phyloP scores from a whole-genome alignment of 2,797 vertebrate genomes.

The Crypturellus tataupa region DNA sequence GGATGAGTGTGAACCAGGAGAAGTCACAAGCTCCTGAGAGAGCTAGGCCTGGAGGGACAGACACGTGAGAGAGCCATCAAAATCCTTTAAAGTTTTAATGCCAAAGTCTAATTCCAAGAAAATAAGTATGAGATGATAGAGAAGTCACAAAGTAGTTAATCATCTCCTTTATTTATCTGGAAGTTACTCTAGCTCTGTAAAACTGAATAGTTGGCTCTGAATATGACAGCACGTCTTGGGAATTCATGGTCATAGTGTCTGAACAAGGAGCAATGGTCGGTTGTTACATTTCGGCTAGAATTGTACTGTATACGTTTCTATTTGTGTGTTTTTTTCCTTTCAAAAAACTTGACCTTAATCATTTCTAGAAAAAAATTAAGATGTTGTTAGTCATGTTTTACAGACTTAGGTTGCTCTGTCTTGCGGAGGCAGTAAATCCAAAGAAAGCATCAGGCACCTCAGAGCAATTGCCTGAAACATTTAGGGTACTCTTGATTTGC shows the following conservation, averaged over 20 bases:
- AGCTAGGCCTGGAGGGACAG: background rate
- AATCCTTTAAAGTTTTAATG: constrained; percentile 31
- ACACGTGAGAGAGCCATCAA: background rate
- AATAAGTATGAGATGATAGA: background rate
- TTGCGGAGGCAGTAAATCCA: background rate
- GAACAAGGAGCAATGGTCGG: background rate
- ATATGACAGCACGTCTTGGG: rapidly evolving
- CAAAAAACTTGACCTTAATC: background rate
- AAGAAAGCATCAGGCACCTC: background rate
- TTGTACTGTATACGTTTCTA: background rate
- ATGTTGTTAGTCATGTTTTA: background rate
- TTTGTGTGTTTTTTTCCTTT: background rate
- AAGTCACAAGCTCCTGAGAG: background rate
- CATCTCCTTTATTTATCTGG: constrained; percentile 36
- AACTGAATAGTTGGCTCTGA: constrained; percentile 21
- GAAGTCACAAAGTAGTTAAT: constrained; percentile 28
- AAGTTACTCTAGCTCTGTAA: constrained; percentile 18
- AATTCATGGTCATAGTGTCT: background rate
- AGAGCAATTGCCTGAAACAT: background rate
- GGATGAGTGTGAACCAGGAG: background rate
- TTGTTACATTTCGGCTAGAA: background rate
- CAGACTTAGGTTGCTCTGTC: background rate
- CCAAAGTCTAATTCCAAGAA: background rate
- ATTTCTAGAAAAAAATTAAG: background rate
- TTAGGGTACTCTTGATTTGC: background rate